Percentiles rank a stretch among this genome's conserved stretches.
These are phyloP conservation scores for Chaitophorus viminalis DNA, from an alignment of 2,888 invertebrate genomes.

Conservation along the genomic window DNA sequence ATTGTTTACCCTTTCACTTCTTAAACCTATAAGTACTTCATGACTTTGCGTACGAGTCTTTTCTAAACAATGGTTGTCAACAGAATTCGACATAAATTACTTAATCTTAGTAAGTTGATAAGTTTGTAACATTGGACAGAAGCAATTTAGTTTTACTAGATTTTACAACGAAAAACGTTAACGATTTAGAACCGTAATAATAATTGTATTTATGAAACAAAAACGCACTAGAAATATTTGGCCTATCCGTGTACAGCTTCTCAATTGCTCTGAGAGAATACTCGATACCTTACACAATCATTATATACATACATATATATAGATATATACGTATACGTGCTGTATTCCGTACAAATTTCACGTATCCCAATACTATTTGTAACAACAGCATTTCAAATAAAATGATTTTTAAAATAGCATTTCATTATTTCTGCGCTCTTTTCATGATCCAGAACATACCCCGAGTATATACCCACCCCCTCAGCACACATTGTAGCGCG, in stretches of 20 bases:
- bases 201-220: background rate
- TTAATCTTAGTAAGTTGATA: no score
- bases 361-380: background rate
- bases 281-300: no score
- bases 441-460: background rate
- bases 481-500: background rate
- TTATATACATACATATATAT: no score
- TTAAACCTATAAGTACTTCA: background rate
- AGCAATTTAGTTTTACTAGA: no score
- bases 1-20: background rate
- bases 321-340: no score
- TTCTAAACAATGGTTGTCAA: conserved; percentile 18
- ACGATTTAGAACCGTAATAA: background rate
- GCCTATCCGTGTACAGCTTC: background rate
- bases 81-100: conserved; percentile 39
- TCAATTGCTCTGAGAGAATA: background rate
- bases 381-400: no score
- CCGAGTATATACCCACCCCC: background rate
- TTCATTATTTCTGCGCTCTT: background rate
- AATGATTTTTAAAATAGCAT: no score
- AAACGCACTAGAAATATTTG: background rate
- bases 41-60: background rate
- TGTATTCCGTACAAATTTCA: no score
- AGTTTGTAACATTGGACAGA: no score
- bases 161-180: background rate